phyloP scores from a whole-genome alignment of 1,140 invertebrate genomes.

The Paraescarpia echinospica region DNA sequence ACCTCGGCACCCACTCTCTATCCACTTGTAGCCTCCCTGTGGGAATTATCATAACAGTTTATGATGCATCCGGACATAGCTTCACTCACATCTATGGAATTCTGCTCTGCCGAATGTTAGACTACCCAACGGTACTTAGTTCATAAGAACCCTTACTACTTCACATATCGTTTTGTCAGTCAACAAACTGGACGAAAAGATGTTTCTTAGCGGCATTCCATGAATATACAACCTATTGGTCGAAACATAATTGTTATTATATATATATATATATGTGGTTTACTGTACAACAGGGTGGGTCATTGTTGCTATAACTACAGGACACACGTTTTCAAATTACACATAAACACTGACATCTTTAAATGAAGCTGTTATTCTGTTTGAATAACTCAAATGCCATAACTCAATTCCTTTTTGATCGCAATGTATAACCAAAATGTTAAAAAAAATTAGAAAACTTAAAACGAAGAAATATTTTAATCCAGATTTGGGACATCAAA shows the following conservation, averaged over 20 bases:
- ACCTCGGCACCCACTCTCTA: not conserved
- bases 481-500: not conserved
- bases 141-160: not conserved
- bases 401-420: not conserved
- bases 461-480: not conserved
- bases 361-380: not conserved
- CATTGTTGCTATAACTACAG: not conserved
- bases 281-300: no score
- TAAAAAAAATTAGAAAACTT: not conserved
- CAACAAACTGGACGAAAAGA: no score
- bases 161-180: no score
- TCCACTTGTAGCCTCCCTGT: not conserved
- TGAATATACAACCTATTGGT: no score
- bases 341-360: not conserved
- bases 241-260: no score
- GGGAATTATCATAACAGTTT: not conserved
- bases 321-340: not conserved
- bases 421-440: not conserved
- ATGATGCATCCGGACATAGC: not conserved
- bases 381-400: not conserved
- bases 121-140: not conserved
- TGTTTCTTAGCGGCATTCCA: no score
- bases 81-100: constrained; percentile 17
- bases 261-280: no score
- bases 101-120: constrained; percentile 24